Percentiles rank a stretch among this genome's conserved stretches.
Conservation (phyloP, 2,888 invertebrate genomes). For the Heliconius ethilla region DNA sequence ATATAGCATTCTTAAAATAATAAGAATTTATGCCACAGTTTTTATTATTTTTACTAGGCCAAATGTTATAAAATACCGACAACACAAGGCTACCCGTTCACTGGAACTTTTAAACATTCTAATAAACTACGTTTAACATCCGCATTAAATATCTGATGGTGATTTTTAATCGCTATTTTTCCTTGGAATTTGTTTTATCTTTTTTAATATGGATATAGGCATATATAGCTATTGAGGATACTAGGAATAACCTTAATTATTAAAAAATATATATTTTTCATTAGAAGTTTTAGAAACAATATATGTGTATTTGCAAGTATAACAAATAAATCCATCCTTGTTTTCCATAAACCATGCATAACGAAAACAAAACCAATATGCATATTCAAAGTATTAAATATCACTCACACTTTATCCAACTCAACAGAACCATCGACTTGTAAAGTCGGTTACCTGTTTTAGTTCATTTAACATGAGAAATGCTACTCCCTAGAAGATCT, state of each 20-base stretch:
- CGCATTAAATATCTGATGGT: conserved; percentile 51
- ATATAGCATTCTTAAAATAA: background rate
- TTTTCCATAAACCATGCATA: background rate
- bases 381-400: conserved; percentile 7
- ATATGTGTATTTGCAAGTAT: background rate
- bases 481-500: conserved; percentile 50
- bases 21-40: background rate
- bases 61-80: conserved; percentile 45
- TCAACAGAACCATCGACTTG: conserved; percentile 38
- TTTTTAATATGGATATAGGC: background rate
- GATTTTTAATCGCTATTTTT: background rate
- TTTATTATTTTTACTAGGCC: conserved; percentile 30
- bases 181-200: background rate
- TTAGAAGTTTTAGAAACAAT: too few relatives aligned
- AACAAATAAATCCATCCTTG: background rate
- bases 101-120: conserved; percentile 51
- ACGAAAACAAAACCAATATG: background rate
- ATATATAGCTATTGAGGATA: background rate
- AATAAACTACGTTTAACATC: conserved; percentile 58
- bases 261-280: too few relatives aligned
- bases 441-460: conserved; percentile 50
- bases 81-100: conserved; percentile 67
- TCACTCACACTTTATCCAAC: conserved; percentile 10
- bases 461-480: conserved; percentile 54
- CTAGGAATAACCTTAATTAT: too few relatives aligned